Conservation (phyloP, 2,113 vertebrate species). For the Noctilio leporinus region DNA sequence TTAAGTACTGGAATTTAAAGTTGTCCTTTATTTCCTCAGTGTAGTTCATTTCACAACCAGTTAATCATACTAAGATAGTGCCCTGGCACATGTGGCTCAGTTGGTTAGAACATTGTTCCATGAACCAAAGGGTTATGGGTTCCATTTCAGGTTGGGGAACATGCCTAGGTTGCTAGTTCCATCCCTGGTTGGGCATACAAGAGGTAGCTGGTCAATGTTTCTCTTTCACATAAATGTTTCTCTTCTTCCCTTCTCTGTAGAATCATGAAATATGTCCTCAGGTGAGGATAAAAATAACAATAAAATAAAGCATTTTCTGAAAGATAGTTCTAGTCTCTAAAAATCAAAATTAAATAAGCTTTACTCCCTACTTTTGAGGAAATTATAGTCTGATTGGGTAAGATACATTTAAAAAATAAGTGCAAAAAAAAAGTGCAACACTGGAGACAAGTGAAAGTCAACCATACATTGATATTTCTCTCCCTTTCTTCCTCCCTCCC, state of each 20-base stretch:
- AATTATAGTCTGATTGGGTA: neutral
- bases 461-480: too few relatives aligned
- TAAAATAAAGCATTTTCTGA: too few relatives aligned
- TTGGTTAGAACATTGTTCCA: neutral
- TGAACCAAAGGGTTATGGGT: neutral
- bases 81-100: neutral
- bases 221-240: too few relatives aligned
- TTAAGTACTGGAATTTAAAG: neutral
- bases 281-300: too few relatives aligned
- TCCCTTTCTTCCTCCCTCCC: too few relatives aligned
- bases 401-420: neutral
- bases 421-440: too few relatives aligned
- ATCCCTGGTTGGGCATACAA: too few relatives aligned
- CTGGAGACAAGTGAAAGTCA: too few relatives aligned
- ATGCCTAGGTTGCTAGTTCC: too few relatives aligned
- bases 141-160: neutral
- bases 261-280: too few relatives aligned
- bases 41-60: neutral
- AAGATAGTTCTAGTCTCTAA: neutral
- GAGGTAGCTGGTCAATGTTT: too few relatives aligned
- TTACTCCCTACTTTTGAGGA: neutral
- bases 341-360: constrained; percentile 5
- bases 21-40: neutral
- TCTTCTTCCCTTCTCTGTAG: too few relatives aligned
- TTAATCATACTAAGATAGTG: neutral